phyloP scores from a whole-genome alignment of 2,888 invertebrate species.

The Drosophila quinaria region DNA sequence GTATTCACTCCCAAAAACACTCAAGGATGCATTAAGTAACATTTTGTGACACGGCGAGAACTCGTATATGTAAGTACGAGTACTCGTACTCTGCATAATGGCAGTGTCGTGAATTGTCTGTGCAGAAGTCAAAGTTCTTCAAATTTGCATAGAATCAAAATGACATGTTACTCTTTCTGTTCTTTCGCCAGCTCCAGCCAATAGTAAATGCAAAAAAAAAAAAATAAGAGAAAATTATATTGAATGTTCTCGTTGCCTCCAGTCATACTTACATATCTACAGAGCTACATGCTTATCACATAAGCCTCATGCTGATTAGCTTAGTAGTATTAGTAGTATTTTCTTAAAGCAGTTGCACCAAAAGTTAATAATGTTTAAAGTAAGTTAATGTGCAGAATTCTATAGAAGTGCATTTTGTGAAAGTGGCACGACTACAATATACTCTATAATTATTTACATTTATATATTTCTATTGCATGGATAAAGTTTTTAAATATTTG shows the following conservation, averaged over 20 bases:
- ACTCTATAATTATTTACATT: neutral
- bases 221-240: slow-evolving; percentile 28
- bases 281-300: neutral
- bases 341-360: neutral
- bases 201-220: slow-evolving; percentile 20
- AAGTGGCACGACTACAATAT: neutral
- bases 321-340: slow-evolving; percentile 1
- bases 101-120: slow-evolving; percentile 30
- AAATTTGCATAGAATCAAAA: slow-evolving; percentile 54
- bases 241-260: slow-evolving; percentile 35
- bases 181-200: slow-evolving; percentile 26
- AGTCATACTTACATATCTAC: neutral
- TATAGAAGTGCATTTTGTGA: neutral
- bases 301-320: slow-evolving; percentile 20
- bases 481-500: neutral
- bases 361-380: neutral
- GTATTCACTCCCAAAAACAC: slow-evolving; percentile 49
- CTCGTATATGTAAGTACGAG: slow-evolving; percentile 7
- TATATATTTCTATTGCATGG: too few relatives aligned
- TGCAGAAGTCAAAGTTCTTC: slow-evolving; percentile 54
- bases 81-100: slow-evolving; percentile 44
- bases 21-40: slow-evolving; percentile 60
- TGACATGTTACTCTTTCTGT: slow-evolving; percentile 34
- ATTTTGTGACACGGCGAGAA: slow-evolving; percentile 48
- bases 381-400: neutral